Percentiles rank a stretch among this genome's conserved stretches.
These are phyloP conservation scores for Horisme vitalbata DNA, from an alignment of 2,888 invertebrate genomes.

Conservation along the genomic window DNA sequence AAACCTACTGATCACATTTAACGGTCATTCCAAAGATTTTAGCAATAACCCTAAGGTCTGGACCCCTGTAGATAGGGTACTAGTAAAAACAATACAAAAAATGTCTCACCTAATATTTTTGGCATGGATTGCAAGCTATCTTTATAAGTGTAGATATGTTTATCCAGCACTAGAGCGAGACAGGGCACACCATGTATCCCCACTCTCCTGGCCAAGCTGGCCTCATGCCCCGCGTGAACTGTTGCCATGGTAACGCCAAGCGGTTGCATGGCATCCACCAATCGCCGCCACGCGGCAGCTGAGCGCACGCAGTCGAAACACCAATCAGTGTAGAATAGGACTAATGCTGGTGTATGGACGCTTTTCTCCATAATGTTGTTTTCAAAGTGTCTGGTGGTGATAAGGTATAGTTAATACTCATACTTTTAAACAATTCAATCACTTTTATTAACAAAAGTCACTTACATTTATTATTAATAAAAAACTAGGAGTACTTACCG, in stretches of 20 bases:
- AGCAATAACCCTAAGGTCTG: no score
- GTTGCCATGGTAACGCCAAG: slow-evolving; percentile 92
- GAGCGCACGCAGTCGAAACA: slow-evolving; percentile 95
- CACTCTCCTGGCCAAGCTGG: slow-evolving; percentile 88
- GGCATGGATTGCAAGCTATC: slow-evolving; percentile 91
- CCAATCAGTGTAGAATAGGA: slow-evolving; percentile 97
- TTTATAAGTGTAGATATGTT: slow-evolving; percentile 92
- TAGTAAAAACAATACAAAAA: no score
- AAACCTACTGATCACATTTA: no score
- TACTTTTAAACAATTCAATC: no score
- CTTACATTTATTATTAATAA: background rate
- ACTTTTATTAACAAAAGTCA: no score
- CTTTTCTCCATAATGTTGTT: slow-evolving; percentile 93
- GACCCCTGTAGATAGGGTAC: no score
- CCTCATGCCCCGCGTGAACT: slow-evolving; percentile 91
- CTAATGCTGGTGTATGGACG: slow-evolving; percentile 89
- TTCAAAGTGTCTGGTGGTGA: slow-evolving; percentile 89
- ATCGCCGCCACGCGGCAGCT: slow-evolving; percentile 92
- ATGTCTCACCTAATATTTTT: slow-evolving; percentile 90
- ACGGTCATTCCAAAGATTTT: no score
- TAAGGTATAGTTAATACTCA: no score
- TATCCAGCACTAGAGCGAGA: slow-evolving; percentile 91
- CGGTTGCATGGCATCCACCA: slow-evolving; percentile 93
- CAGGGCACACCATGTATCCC: slow-evolving; percentile 92
- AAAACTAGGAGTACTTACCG: slow-evolving; percentile 77